Percentiles rank a stretch among this genome's conserved stretches.
Conservation (phyloP, 2,888 invertebrate genomes). For the Muscina levida region DNA sequence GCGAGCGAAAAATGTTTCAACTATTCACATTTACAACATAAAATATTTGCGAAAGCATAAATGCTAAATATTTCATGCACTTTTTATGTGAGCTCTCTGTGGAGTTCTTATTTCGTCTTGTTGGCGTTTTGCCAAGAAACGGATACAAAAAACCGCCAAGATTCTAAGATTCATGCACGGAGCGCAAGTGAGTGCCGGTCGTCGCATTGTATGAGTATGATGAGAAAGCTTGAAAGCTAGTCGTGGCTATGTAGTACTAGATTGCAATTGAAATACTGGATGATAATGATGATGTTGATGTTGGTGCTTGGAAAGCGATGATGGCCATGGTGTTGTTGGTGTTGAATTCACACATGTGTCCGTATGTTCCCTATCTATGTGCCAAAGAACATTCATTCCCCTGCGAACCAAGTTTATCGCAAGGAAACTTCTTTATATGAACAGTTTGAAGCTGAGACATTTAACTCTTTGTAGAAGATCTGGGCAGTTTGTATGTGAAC, state of each 20-base stretch:
- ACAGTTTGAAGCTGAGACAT: not conserved
- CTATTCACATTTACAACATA: constrained; percentile 41
- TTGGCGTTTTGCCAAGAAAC: constrained; percentile 3
- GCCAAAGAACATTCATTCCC: not conserved
- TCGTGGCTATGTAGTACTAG: too few species aligned
- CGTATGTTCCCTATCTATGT: constrained; percentile 4
- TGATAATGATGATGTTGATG: not conserved
- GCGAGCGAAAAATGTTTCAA: too few species aligned
- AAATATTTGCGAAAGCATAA: constrained; percentile 43
- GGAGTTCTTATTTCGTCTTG: not conserved
- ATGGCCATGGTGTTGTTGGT: too few species aligned
- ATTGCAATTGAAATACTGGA: constrained; percentile 39
- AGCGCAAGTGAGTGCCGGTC: not conserved
- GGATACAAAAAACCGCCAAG: constrained; percentile 8
- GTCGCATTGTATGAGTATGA: too few species aligned
- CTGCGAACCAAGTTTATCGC: constrained; percentile 13
- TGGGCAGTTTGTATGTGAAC: not conserved
- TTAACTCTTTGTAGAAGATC: not conserved
- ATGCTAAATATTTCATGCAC: constrained; percentile 12
- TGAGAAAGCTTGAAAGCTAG: constrained; percentile 55
- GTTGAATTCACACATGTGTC: not conserved
- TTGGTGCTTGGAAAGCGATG: too few species aligned
- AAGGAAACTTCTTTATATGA: constrained; percentile 19
- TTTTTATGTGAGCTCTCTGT: not conserved
- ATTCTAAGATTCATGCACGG: constrained; percentile 10